A percentile compares a stretch with the other conserved stretches of the same genome.
These are phyloP conservation scores for Albula goreensis DNA, from an alignment of 2,113 vertebrate species.

Conservation along the genomic window DNA sequence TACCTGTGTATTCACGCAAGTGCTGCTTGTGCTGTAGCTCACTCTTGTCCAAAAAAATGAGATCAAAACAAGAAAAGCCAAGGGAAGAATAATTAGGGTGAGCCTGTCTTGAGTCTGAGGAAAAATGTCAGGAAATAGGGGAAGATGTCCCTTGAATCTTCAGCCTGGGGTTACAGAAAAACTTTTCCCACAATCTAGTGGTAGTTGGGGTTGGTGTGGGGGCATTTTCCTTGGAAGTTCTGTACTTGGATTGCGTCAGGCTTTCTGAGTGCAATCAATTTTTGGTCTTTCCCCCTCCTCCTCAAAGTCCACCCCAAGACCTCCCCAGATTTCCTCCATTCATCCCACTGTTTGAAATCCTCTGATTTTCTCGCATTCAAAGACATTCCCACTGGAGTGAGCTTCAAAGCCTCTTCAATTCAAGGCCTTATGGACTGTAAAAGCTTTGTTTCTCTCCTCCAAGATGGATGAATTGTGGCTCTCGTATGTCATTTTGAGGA, in stretches of 20 bases:
- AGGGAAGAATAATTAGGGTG: neutral
- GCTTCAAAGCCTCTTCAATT: slow-evolving; percentile 18
- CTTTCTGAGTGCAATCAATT: neutral
- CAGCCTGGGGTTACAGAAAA: neutral
- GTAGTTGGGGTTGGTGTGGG: neutral
- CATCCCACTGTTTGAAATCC: slow-evolving; percentile 15
- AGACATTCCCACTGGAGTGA: neutral
- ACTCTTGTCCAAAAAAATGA: neutral
- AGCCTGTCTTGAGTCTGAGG: neutral
- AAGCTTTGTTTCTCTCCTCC: neutral
- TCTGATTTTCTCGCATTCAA: neutral
- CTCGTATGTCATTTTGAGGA: neutral
- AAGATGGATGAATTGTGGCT: neutral
- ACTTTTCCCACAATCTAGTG: neutral
- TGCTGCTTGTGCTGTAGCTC: neutral
- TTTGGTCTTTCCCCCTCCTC: neutral
- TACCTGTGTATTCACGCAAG: neutral
- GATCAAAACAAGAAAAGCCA: neutral
- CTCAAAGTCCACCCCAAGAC: too few relatives aligned
- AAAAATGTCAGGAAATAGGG: neutral
- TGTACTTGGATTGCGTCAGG: neutral
- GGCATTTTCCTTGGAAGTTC: neutral
- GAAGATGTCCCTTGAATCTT: neutral
- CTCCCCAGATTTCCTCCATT: neutral
- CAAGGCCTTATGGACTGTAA: slow-evolving; percentile 27